A percentile compares a stretch with the other conserved stretches of the same genome.
Evolutionary conservation across 2,113 vertebrate species (phyloP).

Genomic region (Callorhinus ursinus): DNA sequence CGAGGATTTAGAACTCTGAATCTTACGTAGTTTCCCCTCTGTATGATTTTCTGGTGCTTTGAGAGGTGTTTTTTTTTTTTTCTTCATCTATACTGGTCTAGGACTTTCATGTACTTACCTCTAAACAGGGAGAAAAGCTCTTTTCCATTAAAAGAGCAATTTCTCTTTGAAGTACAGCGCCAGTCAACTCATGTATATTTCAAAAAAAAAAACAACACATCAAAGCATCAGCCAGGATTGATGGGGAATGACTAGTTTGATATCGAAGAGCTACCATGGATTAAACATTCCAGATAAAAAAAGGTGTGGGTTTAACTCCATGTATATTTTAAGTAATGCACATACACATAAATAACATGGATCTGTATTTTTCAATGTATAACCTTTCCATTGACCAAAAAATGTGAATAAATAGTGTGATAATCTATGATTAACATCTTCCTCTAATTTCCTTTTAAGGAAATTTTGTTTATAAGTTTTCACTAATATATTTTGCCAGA

Average conservation of each 20-base stretch:
- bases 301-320: neutral
- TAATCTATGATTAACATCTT: neutral
- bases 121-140: constrained; percentile 72
- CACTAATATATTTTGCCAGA: neutral
- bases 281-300: constrained; percentile 72
- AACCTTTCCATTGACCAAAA: neutral
- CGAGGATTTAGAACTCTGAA: neutral
- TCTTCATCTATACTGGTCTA: neutral
- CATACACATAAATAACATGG: neutral
- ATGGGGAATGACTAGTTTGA: constrained; percentile 70
- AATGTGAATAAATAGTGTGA: neutral
- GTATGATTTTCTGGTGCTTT: neutral
- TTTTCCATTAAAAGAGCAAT: constrained; percentile 78
- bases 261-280: constrained; percentile 52
- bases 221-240: constrained; percentile 81
- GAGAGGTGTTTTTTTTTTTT: neutral
- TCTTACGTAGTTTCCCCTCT: neutral
- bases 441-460: neutral
- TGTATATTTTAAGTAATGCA: neutral
- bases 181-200: constrained; percentile 83
- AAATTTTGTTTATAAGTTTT: neutral
- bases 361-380: neutral
- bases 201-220: constrained; percentile 68
- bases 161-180: constrained; percentile 81
- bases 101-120: constrained; percentile 65